Base-by-base conservation (phyloP, 2,797 vertebrate species). In the Kryptolebias ocellatus region DNA sequence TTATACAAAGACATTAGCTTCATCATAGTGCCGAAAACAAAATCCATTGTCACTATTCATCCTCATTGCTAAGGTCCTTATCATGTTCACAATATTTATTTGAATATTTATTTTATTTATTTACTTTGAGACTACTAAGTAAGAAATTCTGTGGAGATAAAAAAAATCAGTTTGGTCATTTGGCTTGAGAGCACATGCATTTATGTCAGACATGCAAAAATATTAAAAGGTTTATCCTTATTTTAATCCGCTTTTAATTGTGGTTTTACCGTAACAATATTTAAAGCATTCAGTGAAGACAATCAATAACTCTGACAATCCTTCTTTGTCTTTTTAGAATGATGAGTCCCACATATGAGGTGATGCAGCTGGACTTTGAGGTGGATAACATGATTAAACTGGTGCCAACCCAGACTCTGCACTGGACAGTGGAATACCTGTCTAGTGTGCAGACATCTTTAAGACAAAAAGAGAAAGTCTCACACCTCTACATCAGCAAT, bases 281-380 rank as follows among this genome's bases (percentile, higher is more conserved):
- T 8, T 0, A 63, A 29, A 51, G 34, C 17, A 44, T 51, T 53
- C 24, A 17, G 24, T 2, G 15, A 52, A 42, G 11, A 66, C 54
- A 52, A 31, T 31, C 53, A 44, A 66, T 53, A 27, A 47, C 44
- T 52, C 16, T 42, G 60, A 28, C 17, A 27, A 55, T 24, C 39
- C 64, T 4, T 64, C 14, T 47, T n/a, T 79, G 9, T 70, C 15
- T 57, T 17, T 60, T 51, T 29, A 98, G 97, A 81, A 81, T 81
- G 60, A 96, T 96, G 11, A 92, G 81, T 27, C 88, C 94, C 9
- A 92, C 94, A 24, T 95, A 96, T 0, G 96, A 99, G 87, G 94
- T 98, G 90, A 93, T 98, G 92, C 95, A 96, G 89, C 93, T 99
- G 90, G 96, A 98, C 72, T 97, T 99, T 12, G 96, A 98, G 78